phyloP scores from a whole-genome alignment of 2,888 invertebrate genomes.

The Tetanocera ferruginea region DNA sequence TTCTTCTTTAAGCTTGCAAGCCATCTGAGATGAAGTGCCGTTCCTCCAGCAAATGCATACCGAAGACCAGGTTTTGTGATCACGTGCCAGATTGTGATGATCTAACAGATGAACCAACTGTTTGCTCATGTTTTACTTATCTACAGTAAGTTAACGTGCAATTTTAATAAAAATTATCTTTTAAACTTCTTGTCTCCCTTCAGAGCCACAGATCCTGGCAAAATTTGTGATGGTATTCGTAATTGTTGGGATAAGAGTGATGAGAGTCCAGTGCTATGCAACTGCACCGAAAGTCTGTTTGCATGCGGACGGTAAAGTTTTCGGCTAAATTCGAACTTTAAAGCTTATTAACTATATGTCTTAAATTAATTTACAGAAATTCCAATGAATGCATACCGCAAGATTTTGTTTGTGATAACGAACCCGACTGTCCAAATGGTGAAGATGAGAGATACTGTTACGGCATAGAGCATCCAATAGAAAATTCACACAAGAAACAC shows the following conservation, averaged over 20 bases:
- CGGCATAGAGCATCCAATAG: conserved; percentile 68
- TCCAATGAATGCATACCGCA: conserved; percentile 76
- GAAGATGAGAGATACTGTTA: conserved; percentile 81
- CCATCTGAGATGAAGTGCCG: conserved; percentile 77
- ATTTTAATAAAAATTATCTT: neutral
- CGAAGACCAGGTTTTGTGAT: conserved; percentile 79
- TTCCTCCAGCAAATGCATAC: conserved; percentile 76
- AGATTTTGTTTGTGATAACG: conserved; percentile 84
- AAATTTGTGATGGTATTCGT: conserved; percentile 82
- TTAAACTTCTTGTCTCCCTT: neutral
- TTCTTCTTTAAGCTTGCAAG: conserved; percentile 73
- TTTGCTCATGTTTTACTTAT: conserved; percentile 77
- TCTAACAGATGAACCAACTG: conserved; percentile 78
- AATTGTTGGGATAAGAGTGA: conserved; percentile 85
- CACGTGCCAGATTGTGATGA: conserved; percentile 79
- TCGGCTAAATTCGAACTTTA: neutral
- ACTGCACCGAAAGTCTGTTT: conserved; percentile 73
- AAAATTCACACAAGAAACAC: conserved; percentile 45
- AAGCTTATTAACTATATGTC: neutral
- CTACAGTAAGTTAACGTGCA: conserved; percentile 69
- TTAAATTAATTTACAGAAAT: conserved; percentile 47
- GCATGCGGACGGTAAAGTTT: conserved; percentile 71
- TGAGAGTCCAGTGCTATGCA: conserved; percentile 77
- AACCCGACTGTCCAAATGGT: conserved; percentile 79
- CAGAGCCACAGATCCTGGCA: conserved; percentile 75